Conservation (phyloP, 2,113 vertebrate species). For the human (Homo sapiens) region DNA sequence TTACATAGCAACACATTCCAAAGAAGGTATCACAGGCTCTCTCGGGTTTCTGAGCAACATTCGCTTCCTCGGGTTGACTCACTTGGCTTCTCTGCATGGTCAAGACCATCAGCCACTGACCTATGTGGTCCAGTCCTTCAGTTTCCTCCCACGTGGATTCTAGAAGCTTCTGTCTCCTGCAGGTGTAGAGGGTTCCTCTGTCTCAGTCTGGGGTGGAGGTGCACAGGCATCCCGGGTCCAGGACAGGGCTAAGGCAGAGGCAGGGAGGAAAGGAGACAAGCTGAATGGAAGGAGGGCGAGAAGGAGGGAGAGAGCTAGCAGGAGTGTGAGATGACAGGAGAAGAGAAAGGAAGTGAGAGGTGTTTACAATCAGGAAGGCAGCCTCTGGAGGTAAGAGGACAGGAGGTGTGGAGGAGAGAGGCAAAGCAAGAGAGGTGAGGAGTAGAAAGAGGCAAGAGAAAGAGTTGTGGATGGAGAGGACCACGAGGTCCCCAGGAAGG, state of each 20-base stretch:
- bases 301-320: not conserved
- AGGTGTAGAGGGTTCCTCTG: not conserved
- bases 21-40: not conserved
- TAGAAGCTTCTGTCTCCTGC: not conserved
- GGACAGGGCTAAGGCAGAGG: not conserved
- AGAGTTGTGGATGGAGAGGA: not conserved
- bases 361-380: not conserved
- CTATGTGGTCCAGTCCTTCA: not conserved
- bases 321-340: fast-evolving
- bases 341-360: not conserved
- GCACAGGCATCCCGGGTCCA: too few species aligned
- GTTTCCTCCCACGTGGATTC: not conserved
- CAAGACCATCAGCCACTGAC: not conserved
- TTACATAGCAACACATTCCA: too few species aligned
- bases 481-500: not conserved
- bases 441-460: not conserved
- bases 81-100: not conserved
- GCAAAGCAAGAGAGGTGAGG: not conserved
- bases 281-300: not conserved
- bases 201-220: not conserved
- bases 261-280: not conserved
- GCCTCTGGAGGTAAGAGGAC: fast-evolving
- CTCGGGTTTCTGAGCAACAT: too few species aligned
- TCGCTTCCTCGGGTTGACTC: not conserved
- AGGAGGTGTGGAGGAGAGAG: not conserved